A percentile compares a stretch with the other conserved stretches of the same genome.
Conservation (phyloP, 2,888 invertebrate genomes). For the Lasioglossum zephyrum region DNA sequence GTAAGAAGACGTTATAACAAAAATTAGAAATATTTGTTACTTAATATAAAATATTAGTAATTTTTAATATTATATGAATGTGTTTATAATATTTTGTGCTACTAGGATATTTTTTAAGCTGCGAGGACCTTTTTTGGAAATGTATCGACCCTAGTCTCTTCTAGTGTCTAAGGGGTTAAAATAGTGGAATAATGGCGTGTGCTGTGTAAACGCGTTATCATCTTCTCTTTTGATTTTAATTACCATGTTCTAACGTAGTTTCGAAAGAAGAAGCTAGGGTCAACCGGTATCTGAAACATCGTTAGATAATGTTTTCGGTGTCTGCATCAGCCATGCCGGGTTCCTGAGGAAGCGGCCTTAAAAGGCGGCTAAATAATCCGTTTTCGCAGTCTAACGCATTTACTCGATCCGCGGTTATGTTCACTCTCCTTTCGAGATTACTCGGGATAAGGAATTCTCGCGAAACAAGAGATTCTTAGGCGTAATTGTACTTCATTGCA, state of each 20-base stretch:
- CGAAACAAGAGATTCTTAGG: slow-evolving; percentile 1
- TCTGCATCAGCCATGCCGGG: slow-evolving; percentile 33
- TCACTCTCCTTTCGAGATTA: slow-evolving; percentile 49
- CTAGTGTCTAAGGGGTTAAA: not conserved
- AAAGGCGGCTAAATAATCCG: slow-evolving; percentile 69
- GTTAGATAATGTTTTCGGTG: slow-evolving; percentile 65
- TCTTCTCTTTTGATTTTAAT: slow-evolving; percentile 51
- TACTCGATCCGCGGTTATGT: slow-evolving; percentile 60
- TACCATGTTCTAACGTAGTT: slow-evolving; percentile 61
- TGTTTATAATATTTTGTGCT: too few species aligned
- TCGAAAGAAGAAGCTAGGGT: slow-evolving; percentile 49
- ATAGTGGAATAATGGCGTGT: not conserved
- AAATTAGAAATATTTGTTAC: too few species aligned
- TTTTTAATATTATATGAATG: too few species aligned
- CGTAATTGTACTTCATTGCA: not conserved
- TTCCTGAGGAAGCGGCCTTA: slow-evolving; percentile 67
- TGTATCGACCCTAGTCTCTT: not conserved
- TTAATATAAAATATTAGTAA: too few species aligned
- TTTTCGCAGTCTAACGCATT: slow-evolving; percentile 67
- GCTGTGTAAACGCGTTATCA: slow-evolving; percentile 43
- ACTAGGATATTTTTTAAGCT: not conserved
- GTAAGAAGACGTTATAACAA: too few species aligned
- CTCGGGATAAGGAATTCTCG: slow-evolving; percentile 30
- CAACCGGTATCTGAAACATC: slow-evolving; percentile 48
- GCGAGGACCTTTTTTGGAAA: not conserved